A percentile compares a stretch with the other conserved stretches of the same genome.
These are phyloP conservation scores for Lepilemur ruficaudatus DNA, from an alignment of 2,797 vertebrate genomes.

Conservation along the genomic window DNA sequence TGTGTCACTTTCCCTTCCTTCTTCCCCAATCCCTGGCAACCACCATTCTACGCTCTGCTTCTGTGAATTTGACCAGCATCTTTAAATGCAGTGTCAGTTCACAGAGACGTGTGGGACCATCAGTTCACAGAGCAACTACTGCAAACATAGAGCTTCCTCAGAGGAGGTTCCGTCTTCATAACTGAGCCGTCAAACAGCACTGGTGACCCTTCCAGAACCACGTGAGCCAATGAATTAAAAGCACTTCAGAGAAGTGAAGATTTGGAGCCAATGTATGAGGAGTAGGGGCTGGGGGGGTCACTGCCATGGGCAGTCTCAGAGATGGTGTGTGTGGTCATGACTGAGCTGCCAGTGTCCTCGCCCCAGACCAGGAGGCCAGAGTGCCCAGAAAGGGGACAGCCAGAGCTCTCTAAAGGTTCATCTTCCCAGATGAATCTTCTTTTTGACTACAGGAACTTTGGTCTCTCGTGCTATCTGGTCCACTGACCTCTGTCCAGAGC, in stretches of 20 bases:
- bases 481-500: background rate
- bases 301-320: background rate
- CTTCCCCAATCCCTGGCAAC: background rate
- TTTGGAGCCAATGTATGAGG: background rate
- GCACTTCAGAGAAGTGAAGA: background rate
- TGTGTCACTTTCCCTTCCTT: background rate
- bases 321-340: background rate
- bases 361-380: background rate
- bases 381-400: background rate
- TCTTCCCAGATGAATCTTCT: background rate
- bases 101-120: background rate
- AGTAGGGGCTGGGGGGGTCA: too few species aligned
- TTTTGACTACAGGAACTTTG: background rate
- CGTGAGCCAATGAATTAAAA: background rate
- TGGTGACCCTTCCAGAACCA: background rate
- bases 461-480: background rate
- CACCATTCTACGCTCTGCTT: background rate
- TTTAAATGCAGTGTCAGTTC: background rate
- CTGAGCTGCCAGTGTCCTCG: background rate
- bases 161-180: background rate
- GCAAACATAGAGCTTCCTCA: background rate
- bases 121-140: background rate
- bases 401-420: background rate
- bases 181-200: background rate
- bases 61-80: background rate